A percentile compares a stretch with the other conserved stretches of the same genome.
These are phyloP conservation scores for Pangasianodon hypophthalmus DNA, from an alignment of 2,113 vertebrate genomes.

Conservation along the genomic window DNA sequence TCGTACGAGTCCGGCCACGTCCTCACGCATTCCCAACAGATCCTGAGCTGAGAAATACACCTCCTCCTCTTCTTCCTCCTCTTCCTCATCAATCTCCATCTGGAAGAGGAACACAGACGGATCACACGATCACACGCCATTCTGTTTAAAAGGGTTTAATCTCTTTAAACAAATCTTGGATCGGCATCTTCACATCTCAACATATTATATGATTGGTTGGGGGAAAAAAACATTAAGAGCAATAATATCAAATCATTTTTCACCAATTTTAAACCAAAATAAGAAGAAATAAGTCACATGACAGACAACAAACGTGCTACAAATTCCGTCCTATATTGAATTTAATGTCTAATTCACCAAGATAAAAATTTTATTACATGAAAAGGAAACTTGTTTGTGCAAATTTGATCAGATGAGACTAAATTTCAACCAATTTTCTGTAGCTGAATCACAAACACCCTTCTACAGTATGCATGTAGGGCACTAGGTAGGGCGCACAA, in stretches of 20 bases:
- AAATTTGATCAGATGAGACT: no score
- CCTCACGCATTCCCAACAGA: constrained; percentile 77
- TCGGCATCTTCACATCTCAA: background rate
- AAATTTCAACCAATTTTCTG: no score
- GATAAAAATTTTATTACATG: no score
- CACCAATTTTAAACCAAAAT: background rate
- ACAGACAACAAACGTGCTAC: no score
- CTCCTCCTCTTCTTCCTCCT: constrained; percentile 71
- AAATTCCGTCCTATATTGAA: no score
- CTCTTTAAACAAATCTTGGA: background rate
- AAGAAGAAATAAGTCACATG: no score
- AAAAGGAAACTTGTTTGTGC: no score
- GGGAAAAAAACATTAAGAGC: background rate
- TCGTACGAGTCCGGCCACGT: constrained; percentile 77
- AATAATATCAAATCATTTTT: background rate
- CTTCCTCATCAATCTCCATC: constrained; percentile 74
- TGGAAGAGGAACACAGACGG: constrained; percentile 31
- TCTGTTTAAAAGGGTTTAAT: background rate
- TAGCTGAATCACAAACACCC: no score
- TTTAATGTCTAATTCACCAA: no score
- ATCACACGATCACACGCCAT: background rate
- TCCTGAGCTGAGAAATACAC: constrained; percentile 79
- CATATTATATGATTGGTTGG: no score
- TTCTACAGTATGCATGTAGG: no score
- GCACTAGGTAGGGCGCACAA: no score